phyloP scores from a whole-genome alignment of 2,113 vertebrate species.

The Ginglymostoma cirratum region DNA sequence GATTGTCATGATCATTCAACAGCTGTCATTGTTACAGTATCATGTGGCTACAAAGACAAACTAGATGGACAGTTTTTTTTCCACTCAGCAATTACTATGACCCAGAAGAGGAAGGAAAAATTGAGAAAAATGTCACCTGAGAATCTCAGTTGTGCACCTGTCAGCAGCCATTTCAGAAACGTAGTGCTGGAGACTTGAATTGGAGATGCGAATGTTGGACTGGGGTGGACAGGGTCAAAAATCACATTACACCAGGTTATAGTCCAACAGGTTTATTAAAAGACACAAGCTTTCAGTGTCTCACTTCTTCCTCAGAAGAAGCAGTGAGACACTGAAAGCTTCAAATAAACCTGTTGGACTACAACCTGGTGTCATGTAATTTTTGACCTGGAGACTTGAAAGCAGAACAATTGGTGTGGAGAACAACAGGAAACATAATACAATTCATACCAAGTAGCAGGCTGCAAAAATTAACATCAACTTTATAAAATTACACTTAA shows the following conservation, averaged over 20 bases:
- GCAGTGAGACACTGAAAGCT: no score
- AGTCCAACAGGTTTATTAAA: no score
- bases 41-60: background rate
- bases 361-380: no score
- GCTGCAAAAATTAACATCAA: slow-evolving; percentile 2
- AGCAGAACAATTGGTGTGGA: background rate
- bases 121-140: background rate
- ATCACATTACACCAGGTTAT: no score
- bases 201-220: no score
- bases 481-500: slow-evolving; percentile 7
- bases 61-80: background rate
- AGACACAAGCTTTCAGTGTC: no score
- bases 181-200: background rate
- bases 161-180: background rate
- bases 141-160: background rate
- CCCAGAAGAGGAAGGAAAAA: background rate
- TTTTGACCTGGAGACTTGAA: background rate
- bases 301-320: no score
- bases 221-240: no score
- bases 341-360: no score
- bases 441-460: background rate
- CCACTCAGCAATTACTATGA: background rate
- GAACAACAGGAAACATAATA: background rate
- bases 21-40: background rate
- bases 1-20: background rate